Conservation (phyloP, 2,888 invertebrate species). For the Laspeyria flexula region DNA sequence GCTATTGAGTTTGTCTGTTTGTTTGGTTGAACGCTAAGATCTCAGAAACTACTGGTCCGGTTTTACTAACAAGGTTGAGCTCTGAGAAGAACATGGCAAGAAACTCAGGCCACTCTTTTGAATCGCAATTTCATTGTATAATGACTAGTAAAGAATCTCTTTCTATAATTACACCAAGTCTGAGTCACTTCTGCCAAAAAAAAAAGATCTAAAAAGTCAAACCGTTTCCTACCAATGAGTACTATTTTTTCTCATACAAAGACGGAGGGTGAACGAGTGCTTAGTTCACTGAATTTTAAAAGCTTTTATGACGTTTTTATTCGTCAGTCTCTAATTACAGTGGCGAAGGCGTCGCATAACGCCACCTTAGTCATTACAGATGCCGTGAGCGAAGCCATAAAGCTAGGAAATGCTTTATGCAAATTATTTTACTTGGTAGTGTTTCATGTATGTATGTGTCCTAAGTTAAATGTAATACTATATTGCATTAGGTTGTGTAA, state of each 20-base stretch:
- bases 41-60: no score
- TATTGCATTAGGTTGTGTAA: constrained; percentile 13
- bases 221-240: constrained; percentile 21
- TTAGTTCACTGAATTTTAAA: constrained; percentile 64
- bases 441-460: constrained; percentile 14
- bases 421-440: constrained; percentile 64
- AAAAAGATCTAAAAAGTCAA: constrained; percentile 18
- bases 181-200: background rate
- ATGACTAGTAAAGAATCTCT: background rate
- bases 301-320: constrained; percentile 66
- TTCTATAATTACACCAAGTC: background rate
- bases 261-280: constrained; percentile 28
- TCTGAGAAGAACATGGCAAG: no score
- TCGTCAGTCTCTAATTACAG: constrained; percentile 73
- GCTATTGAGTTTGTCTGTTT: no score
- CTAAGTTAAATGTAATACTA: constrained; percentile 29
- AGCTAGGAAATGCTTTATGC: constrained; percentile 75
- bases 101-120: no score
- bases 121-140: no score
- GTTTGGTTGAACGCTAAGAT: no score
- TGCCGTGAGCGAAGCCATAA: constrained; percentile 79
- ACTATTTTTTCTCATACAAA: constrained; percentile 35
- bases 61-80: no score
- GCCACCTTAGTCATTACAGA: constrained; percentile 77
- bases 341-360: constrained; percentile 73